Evolutionary conservation across 2,113 vertebrate species (phyloP), one percentile per base, ranked within the genome.

Genomic region (Alouatta palliata): DNA sequence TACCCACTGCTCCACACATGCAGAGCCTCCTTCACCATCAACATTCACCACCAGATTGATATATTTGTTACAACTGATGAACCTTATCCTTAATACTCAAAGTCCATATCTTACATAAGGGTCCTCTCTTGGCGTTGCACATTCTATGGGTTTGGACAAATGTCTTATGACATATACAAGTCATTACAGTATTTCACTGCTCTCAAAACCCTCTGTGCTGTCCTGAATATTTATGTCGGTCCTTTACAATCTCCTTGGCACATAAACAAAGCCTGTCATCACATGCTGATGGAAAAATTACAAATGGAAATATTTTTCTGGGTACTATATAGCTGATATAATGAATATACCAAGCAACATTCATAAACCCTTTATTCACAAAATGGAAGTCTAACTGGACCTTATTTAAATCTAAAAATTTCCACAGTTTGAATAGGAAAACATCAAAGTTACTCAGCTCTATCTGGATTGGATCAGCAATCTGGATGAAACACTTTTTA

Each of bases 391-490:
- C 8, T 58, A 91, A 97, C 49, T 92, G 52, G 43, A 40, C 47
- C 73, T 87, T 76, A 70, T 66, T 70, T 83, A 97, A 97, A 97
- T 95, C 88, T 77, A 19, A 45, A 91, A 64, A 16, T 54, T 97
- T 93, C 86, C 32, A 6, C 47, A 94, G 58, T 94, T 66, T 76
- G 52, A 85, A 91, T n/a, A 89, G 82, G 25, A 95, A 92, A 64
- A 96, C 76, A 27, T 76, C 73, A 96, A 92, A 97, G 96, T 92
- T 11, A 90, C 80, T 97, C 68, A 94, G 35, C 43, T 76, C 97
- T 92, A 91, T 87, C 87, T 96, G 68, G 25, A 81, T 94, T 93
- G 47, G 0, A 90, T 91, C 87, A 95, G 87, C 95, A 97, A 95
- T n/a, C 93, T 89, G 54, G n/a, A 30, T 96, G 64, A 97, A 96